Conservation (phyloP, 2,113 vertebrate genomes). For the Lepisosteus oculatus region DNA sequence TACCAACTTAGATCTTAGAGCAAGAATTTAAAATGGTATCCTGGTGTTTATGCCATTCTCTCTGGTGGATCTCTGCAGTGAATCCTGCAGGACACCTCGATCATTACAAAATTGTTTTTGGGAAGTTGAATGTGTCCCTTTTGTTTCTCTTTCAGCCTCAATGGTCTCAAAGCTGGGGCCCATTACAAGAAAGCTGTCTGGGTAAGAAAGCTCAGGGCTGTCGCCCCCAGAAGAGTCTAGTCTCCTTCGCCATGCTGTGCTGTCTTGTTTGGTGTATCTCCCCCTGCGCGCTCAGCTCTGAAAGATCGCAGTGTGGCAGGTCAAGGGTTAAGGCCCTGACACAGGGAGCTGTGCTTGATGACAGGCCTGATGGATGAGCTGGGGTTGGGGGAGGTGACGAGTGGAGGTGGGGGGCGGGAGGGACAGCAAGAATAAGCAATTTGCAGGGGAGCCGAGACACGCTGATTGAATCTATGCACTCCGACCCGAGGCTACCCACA, state of each 20-base stretch:
- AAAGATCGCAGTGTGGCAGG: conserved; percentile 30
- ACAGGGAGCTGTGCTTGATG: conserved; percentile 14
- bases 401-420: not conserved
- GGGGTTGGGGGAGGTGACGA: conserved; percentile 30
- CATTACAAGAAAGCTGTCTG: not conserved
- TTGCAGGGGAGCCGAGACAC: conserved; percentile 61
- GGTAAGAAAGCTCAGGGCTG: not conserved
- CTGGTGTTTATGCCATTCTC: too few relatives aligned
- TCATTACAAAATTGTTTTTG: too few relatives aligned
- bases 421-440: conserved; percentile 31
- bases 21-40: too few relatives aligned
- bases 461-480: conserved; percentile 8
- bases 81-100: too few relatives aligned
- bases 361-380: conserved; percentile 30
- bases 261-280: conserved; percentile 10
- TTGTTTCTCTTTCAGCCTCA: too few relatives aligned
- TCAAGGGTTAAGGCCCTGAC: conserved; percentile 41
- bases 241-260: not conserved
- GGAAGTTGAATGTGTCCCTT: too few relatives aligned
- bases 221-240: not conserved
- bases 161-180: too few relatives aligned
- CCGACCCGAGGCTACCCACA: conserved; percentile 28
- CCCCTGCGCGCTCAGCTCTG: conserved; percentile 6
- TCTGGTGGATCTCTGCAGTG: too few relatives aligned
- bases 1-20: too few relatives aligned